Base-by-base conservation (phyloP, 2,888 invertebrate genomes). In the Mythimna vitellina region DNA sequence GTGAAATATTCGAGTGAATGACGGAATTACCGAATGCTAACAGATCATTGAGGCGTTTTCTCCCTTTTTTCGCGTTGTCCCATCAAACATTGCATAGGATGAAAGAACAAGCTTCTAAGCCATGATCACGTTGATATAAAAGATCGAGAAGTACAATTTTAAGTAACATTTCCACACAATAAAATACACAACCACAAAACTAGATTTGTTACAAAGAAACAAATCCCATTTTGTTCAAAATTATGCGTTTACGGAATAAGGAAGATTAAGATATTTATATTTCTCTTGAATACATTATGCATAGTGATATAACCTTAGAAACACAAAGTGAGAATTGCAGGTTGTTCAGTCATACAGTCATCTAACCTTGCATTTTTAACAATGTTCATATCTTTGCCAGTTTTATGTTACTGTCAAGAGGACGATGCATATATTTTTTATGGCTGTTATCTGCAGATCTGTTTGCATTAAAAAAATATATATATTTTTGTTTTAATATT, bases 231-330 rank as follows among this genome's bases (percentile, higher is more conserved):
- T 62, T 56, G 10, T 66, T 69, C 20, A 76, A 72, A 72, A 76
- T 76, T 60, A 76, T 62, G 51, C 17, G 58, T 73, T 73, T 32
- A 29, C 70, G 70, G 73, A 81, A 80, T 68, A 65, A 77, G 81
- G 67, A 80, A 80, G 73, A 56, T 20, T 65, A 42, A 14, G 53
- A 53, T 56, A 20, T 53, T 58, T 54, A 80, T 63, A 25, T 56
- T 64, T 60, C 51, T 70, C 53, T 64, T 53, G 64, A 46, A 62
- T 62, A 67, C 20, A 77, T 80, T 70, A 77, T 73, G 69, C 64
- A 61, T 35, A 62, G 46, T 63, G 68, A 60, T 65, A 54, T 60
- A 70, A 73, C 56, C 58, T 70, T 73, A n/a, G n/a, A n/a, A n/a
- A 70, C 32, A 58, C 32, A 58, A 60, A 62, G 42, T 54, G 46